phyloP scores from a whole-genome alignment of 2,797 vertebrate genomes.

The Adrianichthys oophorus region DNA sequence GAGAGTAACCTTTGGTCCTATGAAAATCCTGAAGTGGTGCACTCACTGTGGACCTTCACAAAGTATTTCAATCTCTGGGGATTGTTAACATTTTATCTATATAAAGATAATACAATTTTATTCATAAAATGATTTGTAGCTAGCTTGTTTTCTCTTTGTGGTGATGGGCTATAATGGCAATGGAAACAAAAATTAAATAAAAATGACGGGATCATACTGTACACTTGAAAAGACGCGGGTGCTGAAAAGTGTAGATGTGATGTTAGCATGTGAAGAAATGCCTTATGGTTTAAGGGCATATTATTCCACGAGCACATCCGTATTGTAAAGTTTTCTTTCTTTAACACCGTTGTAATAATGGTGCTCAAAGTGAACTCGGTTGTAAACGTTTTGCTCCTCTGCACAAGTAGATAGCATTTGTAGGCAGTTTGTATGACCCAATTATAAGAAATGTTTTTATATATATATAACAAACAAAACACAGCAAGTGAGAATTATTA shows the following conservation, averaged over 20 bases:
- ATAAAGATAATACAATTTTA: slow-evolving; percentile 76
- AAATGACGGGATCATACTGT: slow-evolving; percentile 59
- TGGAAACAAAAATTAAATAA: slow-evolving; percentile 43
- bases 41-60: slow-evolving; percentile 55
- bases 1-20: slow-evolving; percentile 49
- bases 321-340: slow-evolving; percentile 58
- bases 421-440: slow-evolving; percentile 49
- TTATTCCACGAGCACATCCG: slow-evolving; percentile 65
- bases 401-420: slow-evolving; percentile 40
- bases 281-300: slow-evolving; percentile 57
- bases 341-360: slow-evolving; percentile 65
- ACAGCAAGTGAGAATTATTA: slow-evolving; percentile 27
- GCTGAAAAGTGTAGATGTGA: slow-evolving; percentile 42
- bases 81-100: slow-evolving; percentile 79
- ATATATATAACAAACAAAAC: slow-evolving; percentile 48
- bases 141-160: slow-evolving; percentile 59
- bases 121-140: slow-evolving; percentile 61
- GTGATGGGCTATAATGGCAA: slow-evolving; percentile 47
- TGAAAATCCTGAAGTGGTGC: slow-evolving; percentile 49
- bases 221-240: slow-evolving; percentile 45
- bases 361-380: slow-evolving; percentile 42
- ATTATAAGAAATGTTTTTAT: slow-evolving; percentile 29
- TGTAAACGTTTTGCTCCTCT: slow-evolving; percentile 54
- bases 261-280: slow-evolving; percentile 59
- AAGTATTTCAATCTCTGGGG: slow-evolving; percentile 73